Evolutionary conservation across 2,888 invertebrate species (phyloP).

Genomic region (Tiliacea aurago): DNA sequence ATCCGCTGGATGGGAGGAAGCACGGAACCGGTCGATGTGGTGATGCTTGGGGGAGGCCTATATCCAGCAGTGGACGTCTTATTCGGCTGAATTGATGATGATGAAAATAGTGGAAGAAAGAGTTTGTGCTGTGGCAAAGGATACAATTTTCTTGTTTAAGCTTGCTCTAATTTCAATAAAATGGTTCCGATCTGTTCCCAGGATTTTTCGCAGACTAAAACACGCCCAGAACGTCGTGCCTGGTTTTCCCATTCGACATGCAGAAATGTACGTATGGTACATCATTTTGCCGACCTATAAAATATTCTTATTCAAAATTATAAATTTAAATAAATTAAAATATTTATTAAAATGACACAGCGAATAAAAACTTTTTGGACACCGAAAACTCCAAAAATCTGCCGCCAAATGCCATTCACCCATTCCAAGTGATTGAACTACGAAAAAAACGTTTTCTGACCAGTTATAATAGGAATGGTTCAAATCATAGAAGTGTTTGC

Average conservation of each 20-base stretch:
- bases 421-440: neutral
- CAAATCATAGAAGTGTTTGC: neutral
- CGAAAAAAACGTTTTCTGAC: neutral
- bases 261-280: neutral
- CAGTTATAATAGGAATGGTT: neutral
- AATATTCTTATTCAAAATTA: no score
- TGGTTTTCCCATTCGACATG: no score
- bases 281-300: no score
- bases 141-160: neutral
- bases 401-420: neutral
- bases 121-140: neutral
- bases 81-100: neutral
- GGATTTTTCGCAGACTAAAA: neutral
- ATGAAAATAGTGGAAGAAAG: neutral
- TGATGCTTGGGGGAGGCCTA: neutral
- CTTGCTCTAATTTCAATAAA: neutral
- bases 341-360: no score
- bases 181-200: neutral
- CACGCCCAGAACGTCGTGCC: neutral
- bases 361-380: neutral
- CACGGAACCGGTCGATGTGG: neutral
- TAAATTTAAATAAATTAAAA: no score
- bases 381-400: neutral
- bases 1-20: neutral
- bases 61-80: neutral